Evolutionary conservation across 30 jellyfish, hydroid and myxozoan species (phyloP).

Genomic region (Clytia hemisphaerica): DNA sequence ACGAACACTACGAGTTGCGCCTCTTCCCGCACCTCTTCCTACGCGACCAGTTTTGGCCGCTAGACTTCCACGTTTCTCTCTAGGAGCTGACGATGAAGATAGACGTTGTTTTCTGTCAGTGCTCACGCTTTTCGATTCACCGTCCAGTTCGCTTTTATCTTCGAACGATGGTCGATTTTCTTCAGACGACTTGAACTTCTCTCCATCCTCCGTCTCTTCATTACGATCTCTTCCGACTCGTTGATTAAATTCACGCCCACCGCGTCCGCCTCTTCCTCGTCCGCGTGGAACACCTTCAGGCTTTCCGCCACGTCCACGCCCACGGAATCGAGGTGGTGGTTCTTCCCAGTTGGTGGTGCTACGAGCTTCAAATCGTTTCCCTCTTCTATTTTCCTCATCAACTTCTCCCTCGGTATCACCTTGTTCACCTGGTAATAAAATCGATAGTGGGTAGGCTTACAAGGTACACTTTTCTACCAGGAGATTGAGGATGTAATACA

Average conservation of each 20-base stretch:
- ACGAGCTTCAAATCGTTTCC: too few relatives aligned
- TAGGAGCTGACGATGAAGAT: too few relatives aligned
- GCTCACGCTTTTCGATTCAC: too few relatives aligned
- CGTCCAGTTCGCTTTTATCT: not conserved
- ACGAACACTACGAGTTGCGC: not conserved
- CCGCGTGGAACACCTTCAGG: slow-evolving; percentile 22
- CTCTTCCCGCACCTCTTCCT: slow-evolving; percentile 1
- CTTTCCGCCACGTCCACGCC: not conserved
- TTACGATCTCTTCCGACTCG: not conserved
- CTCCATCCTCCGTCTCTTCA: not conserved
- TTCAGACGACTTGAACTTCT: not conserved
- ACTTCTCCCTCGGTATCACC: too few relatives aligned
- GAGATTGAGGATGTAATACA: too few relatives aligned
- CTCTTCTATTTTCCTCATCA: too few relatives aligned
- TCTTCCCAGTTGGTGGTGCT: too few relatives aligned
- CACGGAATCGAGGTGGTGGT: not conserved
- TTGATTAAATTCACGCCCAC: slow-evolving; percentile 3
- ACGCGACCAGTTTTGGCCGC: too few relatives aligned
- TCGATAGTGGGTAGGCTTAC: too few relatives aligned
- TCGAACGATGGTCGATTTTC: not conserved
- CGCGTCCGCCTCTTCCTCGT: slow-evolving; percentile 26
- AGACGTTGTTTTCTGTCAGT: too few relatives aligned
- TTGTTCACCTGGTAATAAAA: too few relatives aligned
- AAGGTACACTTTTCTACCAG: too few relatives aligned
- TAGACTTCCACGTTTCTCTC: not conserved